Conservation (phyloP, 2,888 invertebrate genomes). For the Andrena praecox region DNA sequence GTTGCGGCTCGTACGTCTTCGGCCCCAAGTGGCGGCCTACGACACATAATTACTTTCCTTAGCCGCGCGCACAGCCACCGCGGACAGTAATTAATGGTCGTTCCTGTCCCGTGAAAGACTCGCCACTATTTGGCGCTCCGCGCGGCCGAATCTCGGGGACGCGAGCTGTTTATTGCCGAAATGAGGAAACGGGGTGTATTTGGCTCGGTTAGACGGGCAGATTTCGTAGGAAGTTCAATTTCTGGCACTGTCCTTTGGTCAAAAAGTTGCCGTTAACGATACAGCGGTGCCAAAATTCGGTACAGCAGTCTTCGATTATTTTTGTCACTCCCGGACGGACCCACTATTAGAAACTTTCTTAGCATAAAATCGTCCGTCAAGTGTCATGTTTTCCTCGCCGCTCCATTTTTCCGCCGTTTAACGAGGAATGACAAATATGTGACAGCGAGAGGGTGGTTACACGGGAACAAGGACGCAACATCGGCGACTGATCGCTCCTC, state of each 20-base stretch:
- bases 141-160: slow-evolving; percentile 36
- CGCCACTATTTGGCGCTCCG: slow-evolving; percentile 45
- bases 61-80: slow-evolving; percentile 48
- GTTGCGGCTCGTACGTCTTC: slow-evolving; percentile 54
- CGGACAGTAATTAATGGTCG: slow-evolving; percentile 68
- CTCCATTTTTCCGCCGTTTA: neutral
- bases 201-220: neutral
- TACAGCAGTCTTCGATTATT: too few relatives aligned
- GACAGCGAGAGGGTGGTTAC: neutral
- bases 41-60: slow-evolving; percentile 67
- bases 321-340: too few relatives aligned
- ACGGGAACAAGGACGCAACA: neutral
- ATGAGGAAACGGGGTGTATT: neutral
- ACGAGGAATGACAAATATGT: neutral
- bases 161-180: neutral
- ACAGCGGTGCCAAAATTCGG: too few relatives aligned
- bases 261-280: too few relatives aligned
- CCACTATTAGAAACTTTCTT: too few relatives aligned
- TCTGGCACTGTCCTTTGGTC: neutral
- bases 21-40: slow-evolving; percentile 52
- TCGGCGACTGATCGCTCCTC: slow-evolving; percentile 4
- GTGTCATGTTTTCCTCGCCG: too few relatives aligned
- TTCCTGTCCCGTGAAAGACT: slow-evolving; percentile 52
- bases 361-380: too few relatives aligned
- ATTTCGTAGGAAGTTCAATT: slow-evolving; percentile 23